phyloP scores from a whole-genome alignment of 2,888 invertebrate species.

The Drosophila incognita region DNA sequence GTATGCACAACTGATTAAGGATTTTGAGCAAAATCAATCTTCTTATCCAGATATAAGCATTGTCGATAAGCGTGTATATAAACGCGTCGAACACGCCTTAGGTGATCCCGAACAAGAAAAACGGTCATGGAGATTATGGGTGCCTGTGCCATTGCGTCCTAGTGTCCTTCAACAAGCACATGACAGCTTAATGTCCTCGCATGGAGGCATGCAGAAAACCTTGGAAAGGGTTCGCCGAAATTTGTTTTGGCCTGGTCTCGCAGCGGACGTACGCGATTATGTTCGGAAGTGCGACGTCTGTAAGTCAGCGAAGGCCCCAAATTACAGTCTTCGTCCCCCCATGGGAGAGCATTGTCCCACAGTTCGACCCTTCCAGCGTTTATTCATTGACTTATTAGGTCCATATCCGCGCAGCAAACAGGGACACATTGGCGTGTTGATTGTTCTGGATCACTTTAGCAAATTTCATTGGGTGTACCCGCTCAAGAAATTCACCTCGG shows the following conservation, averaged over 20 bases:
- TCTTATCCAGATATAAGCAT: not conserved
- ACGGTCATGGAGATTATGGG: not conserved
- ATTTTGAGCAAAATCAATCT: not conserved
- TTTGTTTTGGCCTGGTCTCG: conserved; percentile 30
- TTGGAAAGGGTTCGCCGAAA: conserved; percentile 12
- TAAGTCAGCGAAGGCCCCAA: not conserved
- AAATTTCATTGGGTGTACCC: conserved; percentile 23
- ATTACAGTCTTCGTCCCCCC: not conserved
- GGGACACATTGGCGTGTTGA: conserved; percentile 12
- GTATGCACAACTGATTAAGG: too few relatives aligned
- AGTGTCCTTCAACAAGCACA: conserved; percentile 11
- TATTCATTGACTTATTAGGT: too few relatives aligned
- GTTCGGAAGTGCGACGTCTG: conserved; percentile 7
- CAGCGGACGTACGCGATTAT: conserved; percentile 7
- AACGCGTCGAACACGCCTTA: not conserved
- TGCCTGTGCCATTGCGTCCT: not conserved
- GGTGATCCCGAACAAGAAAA: not conserved
- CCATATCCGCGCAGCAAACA: not conserved
- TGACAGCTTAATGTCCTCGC: conserved; percentile 9
- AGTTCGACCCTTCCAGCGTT: too few relatives aligned
- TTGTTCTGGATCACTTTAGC: conserved; percentile 16
- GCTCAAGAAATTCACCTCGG: conserved; percentile 16
- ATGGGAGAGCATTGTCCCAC: not conserved
- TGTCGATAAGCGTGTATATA: not conserved
- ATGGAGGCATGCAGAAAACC: conserved; percentile 25